Evolutionary conservation across 2,888 invertebrate genomes (phyloP), one percentile per base, ranked within the genome.

Genomic region (Stenoptilia bipunctidactyla): DNA sequence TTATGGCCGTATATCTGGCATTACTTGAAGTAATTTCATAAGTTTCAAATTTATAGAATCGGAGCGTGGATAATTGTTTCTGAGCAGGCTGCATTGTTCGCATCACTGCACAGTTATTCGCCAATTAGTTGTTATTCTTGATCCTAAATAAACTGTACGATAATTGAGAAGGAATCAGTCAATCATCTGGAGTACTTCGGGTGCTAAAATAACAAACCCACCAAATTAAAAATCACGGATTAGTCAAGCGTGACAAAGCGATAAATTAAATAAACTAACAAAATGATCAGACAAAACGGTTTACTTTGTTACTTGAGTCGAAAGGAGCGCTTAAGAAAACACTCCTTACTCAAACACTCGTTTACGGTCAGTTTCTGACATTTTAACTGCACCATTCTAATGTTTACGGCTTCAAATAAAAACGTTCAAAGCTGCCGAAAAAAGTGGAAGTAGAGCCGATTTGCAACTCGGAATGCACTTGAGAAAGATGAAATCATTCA

Each of bases 31-130:
- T 60, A 53, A 66, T 75, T 77, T 80, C 75, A 72, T 76, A 75
- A 79, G 72, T 72, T 67, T 75, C 76, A 77, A 79, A 79, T 70
- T 79, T 75, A 63, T 74, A 73, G 64, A 77, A 75, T 68, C 68
- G 68, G 74, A 72, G 73, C 77, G 67, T 70, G 61, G 56, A 72
- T 74, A 80, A 79, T 79, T 71, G 61, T 48, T 34, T 27, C 46
- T 4, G 42, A 40, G 56, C 53, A 49, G 48, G 61, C 75, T 76
- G 69, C 75, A 74, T 72, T 76, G 74, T 79, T 75, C 75, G 58
- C 44, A 63, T 67, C 70, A 70, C 54, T 75, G 77, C 72, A 66
- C 80, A 77, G 71, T 66, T 73, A 79, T 77, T 73, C 67, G 76
- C 62, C 61, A 67, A 77, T 80, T 76, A 77, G 61, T 55, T 45